Percentiles rank a stretch among this genome's conserved stretches.
These are phyloP conservation scores for Danionella dracula DNA, from an alignment of 2,797 vertebrate species.

Conservation along the genomic window DNA sequence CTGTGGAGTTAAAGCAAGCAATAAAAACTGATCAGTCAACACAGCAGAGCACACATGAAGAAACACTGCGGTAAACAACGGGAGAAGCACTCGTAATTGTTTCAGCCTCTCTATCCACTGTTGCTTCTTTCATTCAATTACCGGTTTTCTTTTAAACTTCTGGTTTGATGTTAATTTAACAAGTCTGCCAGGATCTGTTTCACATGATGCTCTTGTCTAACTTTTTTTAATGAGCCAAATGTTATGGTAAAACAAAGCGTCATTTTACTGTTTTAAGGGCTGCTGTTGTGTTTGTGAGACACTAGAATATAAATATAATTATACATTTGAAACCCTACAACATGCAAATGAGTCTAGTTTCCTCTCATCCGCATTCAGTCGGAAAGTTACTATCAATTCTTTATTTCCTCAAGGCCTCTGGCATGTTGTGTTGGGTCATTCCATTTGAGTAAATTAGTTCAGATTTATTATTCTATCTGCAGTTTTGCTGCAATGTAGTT, in stretches of 20 bases:
- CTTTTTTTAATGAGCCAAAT: not conserved
- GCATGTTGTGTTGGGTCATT: conserved; percentile 5
- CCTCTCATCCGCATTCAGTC: not conserved
- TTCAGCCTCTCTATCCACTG: not conserved
- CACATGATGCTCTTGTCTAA: too few species aligned
- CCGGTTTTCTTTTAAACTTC: not conserved
- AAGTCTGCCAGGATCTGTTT: too few species aligned
- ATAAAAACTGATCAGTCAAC: conserved; percentile 25
- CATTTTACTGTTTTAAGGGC: too few species aligned
- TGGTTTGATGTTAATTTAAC: not conserved
- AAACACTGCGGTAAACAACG: not conserved
- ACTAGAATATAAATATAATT: too few species aligned
- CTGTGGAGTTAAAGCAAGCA: conserved; percentile 22
- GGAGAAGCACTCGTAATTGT: not conserved
- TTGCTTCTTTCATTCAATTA: not conserved
- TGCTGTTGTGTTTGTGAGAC: too few species aligned
- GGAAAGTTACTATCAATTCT: not conserved
- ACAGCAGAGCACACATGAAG: conserved; percentile 2
- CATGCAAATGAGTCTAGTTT: not conserved
- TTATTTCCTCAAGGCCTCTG: not conserved
- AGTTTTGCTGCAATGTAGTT: conserved; percentile 29
- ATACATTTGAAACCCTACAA: not conserved
- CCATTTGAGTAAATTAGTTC: conserved; percentile 34
- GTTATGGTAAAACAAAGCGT: too few species aligned
- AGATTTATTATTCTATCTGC: conserved; percentile 7